Evolutionary conservation across 2,888 invertebrate species (phyloP).

Genomic region (Xanthorhoe spadicearia): DNA sequence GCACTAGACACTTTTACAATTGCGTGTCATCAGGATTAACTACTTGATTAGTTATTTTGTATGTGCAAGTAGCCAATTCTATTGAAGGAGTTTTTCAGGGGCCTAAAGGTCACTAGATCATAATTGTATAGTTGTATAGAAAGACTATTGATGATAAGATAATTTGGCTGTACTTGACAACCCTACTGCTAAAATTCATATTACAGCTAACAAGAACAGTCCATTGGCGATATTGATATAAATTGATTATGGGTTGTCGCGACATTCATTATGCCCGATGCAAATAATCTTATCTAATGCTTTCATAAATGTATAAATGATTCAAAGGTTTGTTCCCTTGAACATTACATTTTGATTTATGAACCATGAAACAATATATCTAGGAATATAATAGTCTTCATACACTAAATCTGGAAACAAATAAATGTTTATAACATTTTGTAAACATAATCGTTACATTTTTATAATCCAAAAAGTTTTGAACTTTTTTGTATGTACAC

Average conservation of each 20-base stretch:
- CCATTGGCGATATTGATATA: conserved; percentile 84
- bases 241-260: conserved; percentile 81
- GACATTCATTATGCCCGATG: conserved; percentile 74
- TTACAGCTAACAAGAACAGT: conserved; percentile 71
- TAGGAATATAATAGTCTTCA: conserved; percentile 22
- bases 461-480: too few species aligned
- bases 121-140: too few species aligned
- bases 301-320: conserved; percentile 73
- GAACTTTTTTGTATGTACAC: too few species aligned
- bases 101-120: too few species aligned
- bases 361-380: conserved; percentile 23
- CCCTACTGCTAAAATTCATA: conserved; percentile 78
- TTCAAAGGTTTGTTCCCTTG: conserved; percentile 57
- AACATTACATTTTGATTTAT: conserved; percentile 42
- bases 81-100: too few species aligned
- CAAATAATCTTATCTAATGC: conserved; percentile 74
- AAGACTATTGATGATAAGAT: neutral
- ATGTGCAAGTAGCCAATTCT: too few species aligned
- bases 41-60: too few species aligned
- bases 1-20: too few species aligned
- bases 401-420: neutral
- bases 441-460: too few species aligned
- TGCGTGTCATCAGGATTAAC: too few species aligned
- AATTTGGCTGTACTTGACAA: conserved; percentile 42
- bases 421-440: too few species aligned